A percentile compares a stretch with the other conserved stretches of the same genome.
Conservation (phyloP, 2,113 vertebrate genomes). For the Pelvicachromis taeniatus region DNA sequence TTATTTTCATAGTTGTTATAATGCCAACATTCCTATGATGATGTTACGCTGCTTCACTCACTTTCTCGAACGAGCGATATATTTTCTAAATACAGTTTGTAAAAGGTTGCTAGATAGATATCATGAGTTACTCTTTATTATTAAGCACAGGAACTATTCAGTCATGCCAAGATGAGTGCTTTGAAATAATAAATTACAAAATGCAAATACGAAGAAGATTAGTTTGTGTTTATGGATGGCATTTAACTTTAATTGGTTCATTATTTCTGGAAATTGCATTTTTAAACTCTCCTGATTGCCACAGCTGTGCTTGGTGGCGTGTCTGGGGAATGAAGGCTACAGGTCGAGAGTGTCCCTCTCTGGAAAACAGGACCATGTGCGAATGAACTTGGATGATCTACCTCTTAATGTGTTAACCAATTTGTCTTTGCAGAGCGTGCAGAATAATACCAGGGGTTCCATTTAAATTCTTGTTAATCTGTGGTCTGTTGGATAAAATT, state of each 20-base stretch:
- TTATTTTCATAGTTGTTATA: neutral
- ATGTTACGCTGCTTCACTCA: neutral
- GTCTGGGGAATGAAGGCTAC: slow-evolving; percentile 15
- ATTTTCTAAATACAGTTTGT: neutral
- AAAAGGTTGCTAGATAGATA: neutral
- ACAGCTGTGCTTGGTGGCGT: slow-evolving; percentile 65
- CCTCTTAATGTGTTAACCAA: neutral
- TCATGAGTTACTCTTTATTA: neutral
- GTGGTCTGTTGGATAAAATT: neutral
- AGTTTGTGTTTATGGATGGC: slow-evolving; percentile 66
- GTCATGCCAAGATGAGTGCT: slow-evolving; percentile 34
- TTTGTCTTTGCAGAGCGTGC: neutral
- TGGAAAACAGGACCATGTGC: neutral
- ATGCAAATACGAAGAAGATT: slow-evolving; percentile 64
- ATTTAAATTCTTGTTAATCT: neutral
- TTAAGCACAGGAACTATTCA: slow-evolving; percentile 23
- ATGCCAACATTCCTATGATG: neutral
- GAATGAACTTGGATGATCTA: neutral
- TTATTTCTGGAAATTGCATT: slow-evolving; percentile 71
- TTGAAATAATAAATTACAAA: slow-evolving; percentile 65
- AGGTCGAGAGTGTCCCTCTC: slow-evolving; percentile 18
- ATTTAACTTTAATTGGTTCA: slow-evolving; percentile 76
- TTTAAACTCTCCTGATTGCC: slow-evolving; percentile 64
- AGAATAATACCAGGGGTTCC: neutral
- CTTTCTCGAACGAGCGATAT: neutral